These are phyloP conservation scores for Australoheros facetus DNA, from an alignment of 2,797 vertebrate species.

Conservation along the genomic window DNA sequence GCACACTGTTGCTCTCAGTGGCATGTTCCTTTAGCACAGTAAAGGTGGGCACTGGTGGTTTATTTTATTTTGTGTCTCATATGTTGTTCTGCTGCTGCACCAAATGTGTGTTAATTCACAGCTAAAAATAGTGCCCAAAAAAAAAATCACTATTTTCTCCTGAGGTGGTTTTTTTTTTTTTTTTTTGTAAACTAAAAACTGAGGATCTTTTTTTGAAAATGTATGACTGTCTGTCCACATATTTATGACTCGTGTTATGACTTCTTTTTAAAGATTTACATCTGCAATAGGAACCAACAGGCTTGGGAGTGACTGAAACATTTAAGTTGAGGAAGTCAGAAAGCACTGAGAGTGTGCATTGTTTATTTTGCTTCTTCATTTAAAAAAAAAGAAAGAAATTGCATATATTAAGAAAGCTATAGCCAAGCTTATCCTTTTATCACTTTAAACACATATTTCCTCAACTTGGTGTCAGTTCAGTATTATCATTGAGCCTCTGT, in stretches of 20 bases:
- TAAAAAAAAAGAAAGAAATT: background rate
- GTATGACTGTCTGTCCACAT: background rate
- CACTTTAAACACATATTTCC: constrained; percentile 57
- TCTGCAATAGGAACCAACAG: no score
- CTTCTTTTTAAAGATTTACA: background rate
- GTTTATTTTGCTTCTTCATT: background rate
- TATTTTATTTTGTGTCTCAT: background rate
- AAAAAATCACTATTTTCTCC: no score
- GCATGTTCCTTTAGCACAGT: background rate
- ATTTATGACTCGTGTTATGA: background rate
- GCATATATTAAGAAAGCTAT: background rate
- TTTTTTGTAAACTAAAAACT: no score
- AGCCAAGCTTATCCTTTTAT: background rate
- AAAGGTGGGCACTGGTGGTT: background rate
- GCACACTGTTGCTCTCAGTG: background rate
- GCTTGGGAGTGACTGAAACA: background rate
- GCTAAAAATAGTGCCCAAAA: no score
- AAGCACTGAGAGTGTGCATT: background rate
- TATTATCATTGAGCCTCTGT: constrained; percentile 93
- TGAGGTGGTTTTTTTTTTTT: no score
- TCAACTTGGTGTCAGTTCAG: constrained; percentile 90
- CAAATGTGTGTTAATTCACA: no score
- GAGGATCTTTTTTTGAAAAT: no score
- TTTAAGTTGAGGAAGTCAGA: background rate
- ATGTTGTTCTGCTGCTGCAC: no score